A percentile compares a stretch with the other conserved stretches of the same genome.
Conservation (phyloP, 2,797 vertebrate genomes). For the Chromobotia macracanthus region DNA sequence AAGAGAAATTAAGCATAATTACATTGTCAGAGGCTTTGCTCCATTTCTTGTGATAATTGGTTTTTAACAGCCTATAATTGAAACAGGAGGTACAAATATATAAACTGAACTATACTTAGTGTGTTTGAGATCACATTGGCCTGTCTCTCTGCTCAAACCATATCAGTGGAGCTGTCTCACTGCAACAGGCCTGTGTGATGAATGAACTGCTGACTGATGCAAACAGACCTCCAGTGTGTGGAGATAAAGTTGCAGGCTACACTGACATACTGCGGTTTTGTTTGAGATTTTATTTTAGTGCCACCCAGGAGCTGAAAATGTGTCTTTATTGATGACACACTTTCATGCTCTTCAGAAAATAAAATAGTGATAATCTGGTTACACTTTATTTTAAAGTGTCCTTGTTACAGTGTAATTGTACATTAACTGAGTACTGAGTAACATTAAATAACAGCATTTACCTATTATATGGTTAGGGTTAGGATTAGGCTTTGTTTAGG, state of each 20-base stretch:
- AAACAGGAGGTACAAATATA: conserved; percentile 57
- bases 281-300: background rate
- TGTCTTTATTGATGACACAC: background rate
- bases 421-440: too few relatives aligned
- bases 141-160: conserved; percentile 1
- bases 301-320: background rate
- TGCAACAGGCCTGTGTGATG: conserved; percentile 8
- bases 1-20: conserved; percentile 66
- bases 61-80: conserved; percentile 73
- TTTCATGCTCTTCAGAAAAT: background rate
- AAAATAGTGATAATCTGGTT: background rate
- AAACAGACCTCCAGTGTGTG: background rate
- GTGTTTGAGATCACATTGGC: conserved; percentile 38
- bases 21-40: conserved; percentile 76
- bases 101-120: conserved; percentile 52
- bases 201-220: background rate
- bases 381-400: too few relatives aligned
- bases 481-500: too few relatives aligned
- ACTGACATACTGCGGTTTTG: background rate
- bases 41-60: conserved; percentile 75
- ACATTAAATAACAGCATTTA: too few relatives aligned
- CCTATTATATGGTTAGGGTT: too few relatives aligned
- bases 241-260: background rate
- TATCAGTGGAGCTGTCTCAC: conserved; percentile 16
- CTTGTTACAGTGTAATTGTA: too few relatives aligned